Evolutionary conservation across 1,140 invertebrate species (phyloP).

Genomic region (Drosophila biarmipes): DNA sequence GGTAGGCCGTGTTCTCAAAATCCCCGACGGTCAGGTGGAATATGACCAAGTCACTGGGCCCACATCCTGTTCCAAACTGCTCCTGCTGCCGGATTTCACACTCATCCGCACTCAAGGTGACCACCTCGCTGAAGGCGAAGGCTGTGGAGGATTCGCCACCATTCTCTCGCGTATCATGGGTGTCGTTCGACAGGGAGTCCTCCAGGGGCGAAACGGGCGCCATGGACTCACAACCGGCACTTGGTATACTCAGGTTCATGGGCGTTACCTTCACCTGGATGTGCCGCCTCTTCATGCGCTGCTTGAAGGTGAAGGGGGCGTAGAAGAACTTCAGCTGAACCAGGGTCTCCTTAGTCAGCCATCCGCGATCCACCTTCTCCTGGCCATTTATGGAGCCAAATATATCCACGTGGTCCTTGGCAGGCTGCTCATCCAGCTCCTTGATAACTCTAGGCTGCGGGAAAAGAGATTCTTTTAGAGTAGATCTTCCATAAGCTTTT

Average conservation of each 20-base stretch:
- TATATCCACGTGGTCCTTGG: slow-evolving; percentile 84
- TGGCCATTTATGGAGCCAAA: slow-evolving; percentile 87
- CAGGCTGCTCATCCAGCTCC: slow-evolving; percentile 68
- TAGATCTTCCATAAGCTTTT: background rate
- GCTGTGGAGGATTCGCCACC: slow-evolving; percentile 85
- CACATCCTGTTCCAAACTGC: slow-evolving; percentile 92
- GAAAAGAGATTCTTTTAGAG: background rate
- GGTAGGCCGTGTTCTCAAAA: slow-evolving; percentile 90
- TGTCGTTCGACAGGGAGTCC: slow-evolving; percentile 87
- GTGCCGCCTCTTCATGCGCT: slow-evolving; percentile 89
- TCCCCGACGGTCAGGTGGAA: slow-evolving; percentile 92
- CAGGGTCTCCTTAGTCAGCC: slow-evolving; percentile 94
- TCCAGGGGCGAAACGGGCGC: slow-evolving; percentile 81
- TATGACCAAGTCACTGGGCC: slow-evolving; percentile 90
- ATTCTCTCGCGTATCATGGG: slow-evolving; percentile 85
- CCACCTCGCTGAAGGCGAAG: slow-evolving; percentile 87
- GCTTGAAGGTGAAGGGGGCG: slow-evolving; percentile 93
- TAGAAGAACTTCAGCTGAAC: slow-evolving; percentile 95
- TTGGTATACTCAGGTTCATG: slow-evolving; percentile 88
- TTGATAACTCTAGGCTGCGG: slow-evolving; percentile 86
- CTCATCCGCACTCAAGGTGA: slow-evolving; percentile 86
- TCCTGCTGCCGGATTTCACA: slow-evolving; percentile 89
- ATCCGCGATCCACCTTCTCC: slow-evolving; percentile 90
- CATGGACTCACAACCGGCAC: slow-evolving; percentile 56
- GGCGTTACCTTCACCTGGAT: slow-evolving; percentile 92